Conservation (phyloP, 2,888 invertebrate species). For the Clanis bilineata region DNA sequence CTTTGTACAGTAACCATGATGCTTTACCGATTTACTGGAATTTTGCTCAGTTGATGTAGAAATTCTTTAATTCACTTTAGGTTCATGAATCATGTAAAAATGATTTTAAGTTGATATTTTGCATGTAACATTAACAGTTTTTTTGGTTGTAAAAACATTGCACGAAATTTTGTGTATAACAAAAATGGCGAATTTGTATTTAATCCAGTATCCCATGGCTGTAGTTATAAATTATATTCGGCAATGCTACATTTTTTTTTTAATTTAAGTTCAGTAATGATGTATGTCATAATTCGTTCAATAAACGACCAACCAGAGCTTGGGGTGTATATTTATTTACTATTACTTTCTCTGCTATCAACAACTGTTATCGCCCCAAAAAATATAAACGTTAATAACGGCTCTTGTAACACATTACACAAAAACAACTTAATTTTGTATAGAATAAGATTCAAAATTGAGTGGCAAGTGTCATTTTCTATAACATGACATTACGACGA, state of each 20-base stretch:
- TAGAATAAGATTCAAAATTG: too few species aligned
- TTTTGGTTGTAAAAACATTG: background rate
- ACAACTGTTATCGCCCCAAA: background rate
- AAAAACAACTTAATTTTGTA: too few species aligned
- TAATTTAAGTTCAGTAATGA: background rate
- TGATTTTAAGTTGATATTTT: background rate
- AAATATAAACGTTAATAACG: too few species aligned
- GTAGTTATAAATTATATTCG: background rate
- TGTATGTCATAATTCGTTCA: background rate
- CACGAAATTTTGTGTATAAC: background rate
- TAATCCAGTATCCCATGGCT: background rate
- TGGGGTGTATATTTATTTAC: background rate
- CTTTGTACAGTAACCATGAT: background rate
- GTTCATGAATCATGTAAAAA: background rate
- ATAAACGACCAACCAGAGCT: background rate
- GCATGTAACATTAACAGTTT: background rate
- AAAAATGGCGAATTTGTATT: too few species aligned
- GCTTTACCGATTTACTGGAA: background rate
- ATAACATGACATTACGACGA: too few species aligned
- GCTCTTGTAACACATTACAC: too few species aligned
- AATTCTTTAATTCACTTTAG: background rate
- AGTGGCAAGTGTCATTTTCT: background rate
- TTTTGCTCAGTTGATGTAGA: background rate
- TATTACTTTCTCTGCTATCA: background rate
- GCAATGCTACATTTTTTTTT: background rate